These are phyloP conservation scores for Reticulitermes lucifugus DNA, from an alignment of 2,888 invertebrate genomes.

Conservation along the genomic window DNA sequence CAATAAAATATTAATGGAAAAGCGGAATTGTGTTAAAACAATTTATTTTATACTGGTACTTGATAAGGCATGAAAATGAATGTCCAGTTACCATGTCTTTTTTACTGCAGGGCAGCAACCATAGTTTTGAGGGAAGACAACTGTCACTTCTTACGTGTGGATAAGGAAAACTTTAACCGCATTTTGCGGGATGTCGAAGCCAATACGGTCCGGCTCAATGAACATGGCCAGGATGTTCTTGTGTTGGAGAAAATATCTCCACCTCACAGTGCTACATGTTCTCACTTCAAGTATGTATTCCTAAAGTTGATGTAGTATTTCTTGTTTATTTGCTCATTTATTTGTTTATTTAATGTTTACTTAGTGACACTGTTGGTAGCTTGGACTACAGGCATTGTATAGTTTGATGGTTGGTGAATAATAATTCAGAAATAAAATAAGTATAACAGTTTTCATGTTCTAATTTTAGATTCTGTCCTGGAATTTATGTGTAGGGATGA, in stretches of 20 bases:
- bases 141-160: constrained; percentile 85
- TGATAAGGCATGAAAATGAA: constrained; percentile 1
- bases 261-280: constrained; percentile 58
- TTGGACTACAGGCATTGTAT: too few species aligned
- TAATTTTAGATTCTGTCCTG: too few species aligned
- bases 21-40: too few species aligned
- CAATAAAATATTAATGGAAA: too few species aligned
- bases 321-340: too few species aligned
- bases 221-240: constrained; percentile 85
- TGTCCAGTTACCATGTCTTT: background rate
- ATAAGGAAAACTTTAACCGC: constrained; percentile 87
- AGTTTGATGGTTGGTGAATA: too few species aligned
- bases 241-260: constrained; percentile 77
- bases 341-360: too few species aligned
- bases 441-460: too few species aligned
- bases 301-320: too few species aligned
- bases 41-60: background rate
- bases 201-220: constrained; percentile 86
- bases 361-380: too few species aligned
- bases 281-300: constrained; percentile 73
- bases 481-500: too few species aligned
- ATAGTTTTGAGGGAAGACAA: constrained; percentile 85
- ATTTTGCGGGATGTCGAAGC: constrained; percentile 86
- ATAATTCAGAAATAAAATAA: too few species aligned
- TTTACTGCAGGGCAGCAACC: constrained; percentile 76